Conservation (phyloP, 2,888 invertebrate species). For the Corbicula japonica region DNA sequence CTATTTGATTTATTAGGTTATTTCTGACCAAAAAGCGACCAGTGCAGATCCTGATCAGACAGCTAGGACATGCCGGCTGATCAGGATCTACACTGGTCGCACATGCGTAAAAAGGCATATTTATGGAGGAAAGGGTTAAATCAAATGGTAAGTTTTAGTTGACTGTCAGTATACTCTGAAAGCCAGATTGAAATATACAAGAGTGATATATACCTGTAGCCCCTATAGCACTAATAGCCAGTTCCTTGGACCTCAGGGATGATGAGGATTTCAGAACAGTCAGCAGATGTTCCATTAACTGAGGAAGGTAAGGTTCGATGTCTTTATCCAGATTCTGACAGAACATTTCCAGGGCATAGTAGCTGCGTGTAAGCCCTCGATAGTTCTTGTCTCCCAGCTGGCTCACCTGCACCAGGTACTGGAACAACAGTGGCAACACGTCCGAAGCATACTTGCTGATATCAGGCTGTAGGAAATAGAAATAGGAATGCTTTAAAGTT, state of each 20-base stretch:
- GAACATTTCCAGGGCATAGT: constrained; percentile 93
- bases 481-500: too few species aligned
- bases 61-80: too few species aligned
- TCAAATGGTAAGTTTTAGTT: neutral
- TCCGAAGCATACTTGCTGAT: constrained; percentile 91
- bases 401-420: constrained; percentile 88
- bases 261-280: constrained; percentile 80
- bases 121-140: too few species aligned
- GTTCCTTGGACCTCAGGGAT: constrained; percentile 89
- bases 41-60: too few species aligned
- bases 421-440: constrained; percentile 91
- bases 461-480: constrained; percentile 89
- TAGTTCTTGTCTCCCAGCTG: constrained; percentile 86
- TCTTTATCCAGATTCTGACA: constrained; percentile 91
- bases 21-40: too few species aligned
- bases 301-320: constrained; percentile 91
- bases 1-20: too few species aligned
- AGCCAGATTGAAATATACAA: too few species aligned
- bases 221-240: constrained; percentile 91
- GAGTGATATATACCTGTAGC: constrained; percentile 89
- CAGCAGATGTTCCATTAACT: constrained; percentile 91
- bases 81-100: too few species aligned
- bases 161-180: too few species aligned
- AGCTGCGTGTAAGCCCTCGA: constrained; percentile 91
- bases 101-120: too few species aligned